phyloP scores from a whole-genome alignment of 64 coral and sea anemone species.

The Platygyra sinensis region DNA sequence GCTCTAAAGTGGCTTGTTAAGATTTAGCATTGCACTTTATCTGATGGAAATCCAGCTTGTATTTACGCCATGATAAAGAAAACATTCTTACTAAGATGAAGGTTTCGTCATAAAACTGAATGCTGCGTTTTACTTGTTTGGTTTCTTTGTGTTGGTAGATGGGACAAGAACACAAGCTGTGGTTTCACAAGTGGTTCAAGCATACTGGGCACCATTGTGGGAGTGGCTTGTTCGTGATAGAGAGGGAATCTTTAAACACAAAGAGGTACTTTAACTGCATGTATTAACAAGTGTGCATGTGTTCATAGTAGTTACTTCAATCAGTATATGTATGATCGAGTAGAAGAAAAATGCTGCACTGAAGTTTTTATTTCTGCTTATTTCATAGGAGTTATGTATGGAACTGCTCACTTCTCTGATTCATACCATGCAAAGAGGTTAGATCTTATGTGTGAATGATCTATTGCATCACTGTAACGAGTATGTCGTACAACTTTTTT shows the following conservation, averaged over 20 bases:
- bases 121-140: background rate
- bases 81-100: too few relatives aligned
- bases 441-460: background rate
- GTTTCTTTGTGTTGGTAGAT: background rate
- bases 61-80: too few relatives aligned
- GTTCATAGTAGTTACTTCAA: background rate
- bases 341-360: background rate
- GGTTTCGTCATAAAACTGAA: background rate
- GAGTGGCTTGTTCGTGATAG: slow-evolving; percentile 9
- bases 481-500: too few relatives aligned
- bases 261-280: background rate
- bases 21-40: too few relatives aligned
- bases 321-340: background rate
- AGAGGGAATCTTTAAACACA: background rate
- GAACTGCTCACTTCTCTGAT: slow-evolving; percentile 4
- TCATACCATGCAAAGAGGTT: background rate
- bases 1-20: too few relatives aligned
- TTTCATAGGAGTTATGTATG: slow-evolving; percentile 2
- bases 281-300: background rate
- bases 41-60: too few relatives aligned
- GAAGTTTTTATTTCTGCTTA: background rate
- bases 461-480: too few relatives aligned
- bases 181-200: background rate
- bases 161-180: background rate
- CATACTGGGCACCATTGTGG: slow-evolving; percentile 26